These are phyloP conservation scores for Tetrao urogallus DNA, from an alignment of 2,113 vertebrate genomes.

Conservation along the genomic window DNA sequence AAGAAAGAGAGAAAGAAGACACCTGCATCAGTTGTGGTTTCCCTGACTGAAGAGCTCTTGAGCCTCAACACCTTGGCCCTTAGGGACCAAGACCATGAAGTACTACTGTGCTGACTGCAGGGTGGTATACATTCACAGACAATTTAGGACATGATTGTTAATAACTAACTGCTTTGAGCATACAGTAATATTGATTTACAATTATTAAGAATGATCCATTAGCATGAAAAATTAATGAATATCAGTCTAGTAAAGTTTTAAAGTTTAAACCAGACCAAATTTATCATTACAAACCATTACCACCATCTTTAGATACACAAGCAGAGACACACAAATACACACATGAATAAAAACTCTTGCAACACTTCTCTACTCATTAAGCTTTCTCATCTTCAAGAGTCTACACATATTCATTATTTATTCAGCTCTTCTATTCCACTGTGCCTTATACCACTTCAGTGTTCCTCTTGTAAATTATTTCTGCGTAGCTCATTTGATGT, in stretches of 20 bases:
- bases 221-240: background rate
- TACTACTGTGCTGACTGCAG: background rate
- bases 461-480: background rate
- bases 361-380: background rate
- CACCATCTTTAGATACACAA: background rate
- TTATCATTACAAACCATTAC: background rate
- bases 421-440: background rate
- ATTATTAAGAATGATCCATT: background rate
- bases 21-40: accelerated
- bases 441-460: background rate
- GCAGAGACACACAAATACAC: background rate
- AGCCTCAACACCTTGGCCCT: background rate
- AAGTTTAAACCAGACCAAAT: background rate
- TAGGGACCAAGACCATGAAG: background rate
- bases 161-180: background rate
- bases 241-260: background rate
- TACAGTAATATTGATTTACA: background rate
- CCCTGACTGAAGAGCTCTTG: background rate
- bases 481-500: background rate
- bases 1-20: background rate
- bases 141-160: background rate
- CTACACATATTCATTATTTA: background rate
- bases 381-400: background rate
- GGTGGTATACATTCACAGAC: background rate
- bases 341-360: background rate